Conservation (phyloP, 2,113 vertebrate genomes). For the Tachycineta bicolor region DNA sequence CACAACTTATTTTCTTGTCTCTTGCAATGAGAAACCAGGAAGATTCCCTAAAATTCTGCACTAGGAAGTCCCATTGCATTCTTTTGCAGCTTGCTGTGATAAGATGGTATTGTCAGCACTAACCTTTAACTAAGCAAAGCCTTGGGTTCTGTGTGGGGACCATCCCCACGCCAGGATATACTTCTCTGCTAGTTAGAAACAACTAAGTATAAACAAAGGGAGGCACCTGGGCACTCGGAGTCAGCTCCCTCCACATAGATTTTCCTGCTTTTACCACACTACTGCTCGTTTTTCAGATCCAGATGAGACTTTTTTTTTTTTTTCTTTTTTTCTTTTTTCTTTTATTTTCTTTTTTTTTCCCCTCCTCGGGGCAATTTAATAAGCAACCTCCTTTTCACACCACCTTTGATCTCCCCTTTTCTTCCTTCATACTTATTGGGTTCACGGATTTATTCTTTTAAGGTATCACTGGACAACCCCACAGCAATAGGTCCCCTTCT, state of each 20-base stretch:
- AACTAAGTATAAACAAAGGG: not conserved
- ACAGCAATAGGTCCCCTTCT: not conserved
- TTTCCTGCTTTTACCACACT: not conserved
- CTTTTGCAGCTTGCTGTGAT: not conserved
- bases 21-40: not conserved
- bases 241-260: not conserved
- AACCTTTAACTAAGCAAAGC: constrained; percentile 23
- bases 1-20: not conserved
- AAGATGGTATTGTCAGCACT: constrained; percentile 1
- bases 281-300: not conserved
- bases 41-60: not conserved
- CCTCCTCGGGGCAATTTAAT: not conserved
- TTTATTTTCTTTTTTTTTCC: not conserved
- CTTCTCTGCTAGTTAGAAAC: not conserved
- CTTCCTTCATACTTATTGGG: not conserved
- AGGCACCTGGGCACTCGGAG: not conserved
- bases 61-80: not conserved
- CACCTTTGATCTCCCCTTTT: not conserved
- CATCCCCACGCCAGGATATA: not conserved
- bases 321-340: not conserved
- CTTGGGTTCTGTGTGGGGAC: not conserved
- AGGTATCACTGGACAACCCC: not conserved
- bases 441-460: not conserved
- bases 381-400: not conserved
- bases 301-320: not conserved